These are phyloP conservation scores for Aphrocallistes beatrix DNA, from an alignment of 37 sponge, comb jelly and placozoan genomes.

Conservation along the genomic window DNA sequence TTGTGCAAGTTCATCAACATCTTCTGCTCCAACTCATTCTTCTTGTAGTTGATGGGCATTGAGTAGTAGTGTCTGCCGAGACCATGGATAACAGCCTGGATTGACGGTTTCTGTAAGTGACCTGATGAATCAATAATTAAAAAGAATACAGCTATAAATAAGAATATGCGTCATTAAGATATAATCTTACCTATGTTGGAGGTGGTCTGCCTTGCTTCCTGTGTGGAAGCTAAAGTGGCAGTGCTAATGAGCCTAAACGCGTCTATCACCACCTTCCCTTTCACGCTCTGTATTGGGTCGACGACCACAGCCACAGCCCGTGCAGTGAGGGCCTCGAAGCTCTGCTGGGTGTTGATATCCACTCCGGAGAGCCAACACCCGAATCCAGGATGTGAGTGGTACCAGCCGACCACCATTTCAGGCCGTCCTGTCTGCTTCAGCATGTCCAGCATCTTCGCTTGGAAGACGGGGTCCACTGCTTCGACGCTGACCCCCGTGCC, in stretches of 20 bases:
- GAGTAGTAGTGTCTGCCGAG: constrained; percentile 94
- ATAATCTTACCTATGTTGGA: constrained; percentile 51
- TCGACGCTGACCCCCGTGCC: constrained; percentile 98
- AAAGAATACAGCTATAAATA: background rate
- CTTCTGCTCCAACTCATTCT: constrained; percentile 98
- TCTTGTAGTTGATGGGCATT: constrained; percentile 89
- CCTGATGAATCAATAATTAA: constrained; percentile 27
- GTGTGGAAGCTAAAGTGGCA: constrained; percentile 70
- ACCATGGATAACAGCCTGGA: constrained; percentile 98
- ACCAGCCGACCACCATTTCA: constrained; percentile 99
- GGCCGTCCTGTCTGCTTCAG: constrained; percentile 93
- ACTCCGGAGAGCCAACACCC: constrained; percentile 99
- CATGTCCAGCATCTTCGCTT: constrained; percentile 99
- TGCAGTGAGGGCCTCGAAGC: constrained; percentile 91
- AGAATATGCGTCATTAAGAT: background rate
- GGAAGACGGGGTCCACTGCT: constrained; percentile 99
- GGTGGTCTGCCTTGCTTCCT: constrained; percentile 94
- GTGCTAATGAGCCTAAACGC: constrained; percentile 93
- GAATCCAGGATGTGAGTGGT: constrained; percentile 97
- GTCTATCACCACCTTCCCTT: constrained; percentile 96
- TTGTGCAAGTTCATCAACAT: constrained; percentile 96
- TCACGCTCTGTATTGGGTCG: constrained; percentile 98
- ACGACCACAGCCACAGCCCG: constrained; percentile 97
- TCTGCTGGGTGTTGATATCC: constrained; percentile 96
- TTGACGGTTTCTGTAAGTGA: constrained; percentile 94